Evolutionary conservation across 1,140 invertebrate genomes (phyloP), one percentile per base, ranked within the genome.

Genomic region (Diplogasteroides magnus): DNA sequence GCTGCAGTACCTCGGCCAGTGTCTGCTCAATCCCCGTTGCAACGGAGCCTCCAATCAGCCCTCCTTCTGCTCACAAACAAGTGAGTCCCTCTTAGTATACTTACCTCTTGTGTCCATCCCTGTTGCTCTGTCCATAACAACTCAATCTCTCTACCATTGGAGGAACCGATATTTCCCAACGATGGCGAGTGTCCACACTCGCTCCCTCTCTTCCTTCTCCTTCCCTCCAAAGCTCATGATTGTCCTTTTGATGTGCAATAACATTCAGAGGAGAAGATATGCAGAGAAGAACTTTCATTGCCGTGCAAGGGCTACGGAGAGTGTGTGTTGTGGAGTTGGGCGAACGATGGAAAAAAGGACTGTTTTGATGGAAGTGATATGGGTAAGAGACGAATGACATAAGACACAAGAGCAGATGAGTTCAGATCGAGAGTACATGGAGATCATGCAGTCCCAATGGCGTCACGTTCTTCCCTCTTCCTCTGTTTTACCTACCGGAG

Each of bases 231-330:
- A 48, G 6, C 37, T 48, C 37, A 48, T 48, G 37, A 48, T 11
- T 48, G 6, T 11, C 37, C 6, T 48, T 48, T 48, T 48, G 37
- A 11, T 48, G 6, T 23, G 56, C 31, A 64, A 55, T 19, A 28
- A 6, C 64, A 59, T 69, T 67, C 55, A 74, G 73, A 74, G 61
- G 70, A 71, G 55, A 74, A 74, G 61, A 48, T 74, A 27, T 74
- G 73, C 31, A 28, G 37, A 11, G 64, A 71, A 25, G 27, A 63
- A 27, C 31, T 55, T 27, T 65, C 70, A 3, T 63, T 74, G 48
- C 64, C 69, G 25, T 74, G 73, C 32, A 73, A 73, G 48, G 73
- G 73, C 26, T 74, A 73, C 56, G 70, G 70, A n/a, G 73, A 74
- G 61, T 74, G 73, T 61, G 73, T 74, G 19, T 26, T 73, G 19